A percentile compares a stretch with the other conserved stretches of the same genome.
Conservation (phyloP, 2,888 invertebrate species). For the Thymelicus lineola region DNA sequence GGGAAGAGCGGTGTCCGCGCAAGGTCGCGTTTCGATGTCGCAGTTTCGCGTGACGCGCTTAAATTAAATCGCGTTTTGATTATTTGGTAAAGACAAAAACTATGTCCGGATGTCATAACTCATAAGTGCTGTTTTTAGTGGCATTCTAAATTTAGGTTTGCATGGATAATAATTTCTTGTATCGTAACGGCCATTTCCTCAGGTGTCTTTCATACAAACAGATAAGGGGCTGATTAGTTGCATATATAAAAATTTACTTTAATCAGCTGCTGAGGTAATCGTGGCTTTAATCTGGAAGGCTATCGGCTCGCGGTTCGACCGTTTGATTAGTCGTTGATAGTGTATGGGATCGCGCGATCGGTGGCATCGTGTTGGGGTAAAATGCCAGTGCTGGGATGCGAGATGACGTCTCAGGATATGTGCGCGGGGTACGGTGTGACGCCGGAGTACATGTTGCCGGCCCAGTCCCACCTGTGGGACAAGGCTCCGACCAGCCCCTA, state of each 20-base stretch:
- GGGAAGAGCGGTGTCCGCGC: slow-evolving; percentile 54
- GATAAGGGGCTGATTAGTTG: slow-evolving; percentile 32
- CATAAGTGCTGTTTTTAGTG: slow-evolving; percentile 8
- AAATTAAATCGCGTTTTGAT: slow-evolving; percentile 58
- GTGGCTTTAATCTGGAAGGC: slow-evolving; percentile 51
- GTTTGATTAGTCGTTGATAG: slow-evolving; percentile 57
- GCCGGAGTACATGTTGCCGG: slow-evolving; percentile 63
- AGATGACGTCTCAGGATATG: slow-evolving; percentile 71
- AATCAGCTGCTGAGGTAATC: slow-evolving; percentile 66
- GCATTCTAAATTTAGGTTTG: not conserved
- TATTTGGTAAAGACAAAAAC: slow-evolving; percentile 69
- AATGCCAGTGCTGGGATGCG: slow-evolving; percentile 77
- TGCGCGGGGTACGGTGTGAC: slow-evolving; percentile 61
- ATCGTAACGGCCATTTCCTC: not conserved
- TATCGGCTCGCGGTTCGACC: slow-evolving; percentile 49
- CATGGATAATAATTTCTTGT: not conserved
- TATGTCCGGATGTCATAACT: slow-evolving; percentile 55
- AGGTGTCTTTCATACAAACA: not conserved
- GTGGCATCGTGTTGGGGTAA: slow-evolving; percentile 56
- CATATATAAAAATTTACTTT: slow-evolving; percentile 43
- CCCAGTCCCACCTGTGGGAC: slow-evolving; percentile 63
- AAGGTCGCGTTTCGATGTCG: slow-evolving; percentile 56
- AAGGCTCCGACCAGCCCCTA: slow-evolving; percentile 60
- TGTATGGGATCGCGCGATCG: slow-evolving; percentile 47
- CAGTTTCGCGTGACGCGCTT: slow-evolving; percentile 54